Conservation (phyloP, 2,113 vertebrate species). For the Planiliza haematocheilus region DNA sequence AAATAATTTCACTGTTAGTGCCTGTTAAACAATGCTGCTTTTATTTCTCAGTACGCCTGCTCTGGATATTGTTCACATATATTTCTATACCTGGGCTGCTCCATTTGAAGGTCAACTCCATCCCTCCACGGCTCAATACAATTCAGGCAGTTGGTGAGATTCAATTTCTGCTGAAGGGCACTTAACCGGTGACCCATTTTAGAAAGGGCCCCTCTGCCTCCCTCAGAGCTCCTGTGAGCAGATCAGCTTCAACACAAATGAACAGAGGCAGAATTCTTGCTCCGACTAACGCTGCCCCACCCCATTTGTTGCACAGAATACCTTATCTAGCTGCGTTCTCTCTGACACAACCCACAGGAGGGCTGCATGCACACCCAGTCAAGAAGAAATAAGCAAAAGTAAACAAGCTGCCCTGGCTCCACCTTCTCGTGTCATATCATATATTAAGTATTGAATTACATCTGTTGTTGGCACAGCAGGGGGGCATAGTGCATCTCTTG, state of each 20-base stretch:
- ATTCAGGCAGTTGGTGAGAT: slow-evolving; percentile 77
- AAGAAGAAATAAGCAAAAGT: slow-evolving; percentile 57
- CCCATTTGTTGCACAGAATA: slow-evolving; percentile 34
- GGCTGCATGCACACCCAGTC: slow-evolving; percentile 50
- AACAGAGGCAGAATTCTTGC: slow-evolving; percentile 55
- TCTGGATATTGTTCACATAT: slow-evolving; percentile 69
- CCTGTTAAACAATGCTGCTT: slow-evolving; percentile 54
- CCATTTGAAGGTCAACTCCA: slow-evolving; percentile 75
- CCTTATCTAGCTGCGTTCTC: slow-evolving; percentile 51
- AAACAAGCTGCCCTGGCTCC: slow-evolving; percentile 56
- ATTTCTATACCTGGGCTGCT: slow-evolving; percentile 63
- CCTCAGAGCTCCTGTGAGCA: slow-evolving; percentile 64
- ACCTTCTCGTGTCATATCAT: slow-evolving; percentile 65
- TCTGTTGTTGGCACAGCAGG: slow-evolving; percentile 58
- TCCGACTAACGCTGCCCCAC: slow-evolving; percentile 55
- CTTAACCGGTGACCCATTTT: slow-evolving; percentile 81
- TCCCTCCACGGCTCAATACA: slow-evolving; percentile 72
- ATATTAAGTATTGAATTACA: slow-evolving; percentile 77
- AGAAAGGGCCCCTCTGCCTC: slow-evolving; percentile 69
- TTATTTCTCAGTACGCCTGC: slow-evolving; percentile 42
- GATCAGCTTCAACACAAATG: slow-evolving; percentile 65
- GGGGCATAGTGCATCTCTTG: slow-evolving; percentile 51
- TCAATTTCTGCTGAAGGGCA: slow-evolving; percentile 83
- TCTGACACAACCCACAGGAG: slow-evolving; percentile 62
- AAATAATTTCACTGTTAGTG: slow-evolving; percentile 36